Conservation (phyloP, 2,888 invertebrate species). For the Meandrusa payeni region DNA sequence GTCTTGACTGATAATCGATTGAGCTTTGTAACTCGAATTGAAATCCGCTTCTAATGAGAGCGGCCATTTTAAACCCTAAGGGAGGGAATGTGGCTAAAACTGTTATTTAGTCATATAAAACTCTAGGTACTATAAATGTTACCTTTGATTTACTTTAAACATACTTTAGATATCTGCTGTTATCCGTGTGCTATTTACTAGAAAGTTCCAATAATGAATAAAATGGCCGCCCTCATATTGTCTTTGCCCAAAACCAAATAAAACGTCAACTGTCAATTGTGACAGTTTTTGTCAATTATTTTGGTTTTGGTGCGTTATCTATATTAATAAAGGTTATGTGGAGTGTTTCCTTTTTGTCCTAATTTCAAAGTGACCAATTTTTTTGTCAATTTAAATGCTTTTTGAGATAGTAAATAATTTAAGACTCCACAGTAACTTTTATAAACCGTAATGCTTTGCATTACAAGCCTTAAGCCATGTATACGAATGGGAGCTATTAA, state of each 20-base stretch:
- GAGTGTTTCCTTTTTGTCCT: constrained; percentile 14
- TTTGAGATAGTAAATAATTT: constrained; percentile 26
- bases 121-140: constrained; percentile 12
- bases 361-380: constrained; percentile 25
- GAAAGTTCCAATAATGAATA: neutral
- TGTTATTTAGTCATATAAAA: constrained; percentile 6
- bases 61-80: constrained; percentile 15
- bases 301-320: constrained; percentile 18
- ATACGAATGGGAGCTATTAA: constrained; percentile 80
- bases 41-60: constrained; percentile 20
- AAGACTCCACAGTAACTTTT: constrained; percentile 44
- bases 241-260: constrained; percentile 20
- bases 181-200: constrained; percentile 4
- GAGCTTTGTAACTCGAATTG: constrained; percentile 25
- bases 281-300: constrained; percentile 18
- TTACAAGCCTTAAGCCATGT: constrained; percentile 86
- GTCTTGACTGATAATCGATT: constrained; percentile 25
- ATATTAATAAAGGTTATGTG: constrained; percentile 19
- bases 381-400: neutral
- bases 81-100: constrained; percentile 1
- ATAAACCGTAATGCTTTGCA: constrained; percentile 67
- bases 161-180: constrained; percentile 6
- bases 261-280: constrained; percentile 15
- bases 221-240: constrained; percentile 19
- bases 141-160: constrained; percentile 15